Percentiles rank a stretch among this genome's conserved stretches.
phyloP scores from a whole-genome alignment of 2,797 vertebrate species.

The Phrynocephalus guinanensis region DNA sequence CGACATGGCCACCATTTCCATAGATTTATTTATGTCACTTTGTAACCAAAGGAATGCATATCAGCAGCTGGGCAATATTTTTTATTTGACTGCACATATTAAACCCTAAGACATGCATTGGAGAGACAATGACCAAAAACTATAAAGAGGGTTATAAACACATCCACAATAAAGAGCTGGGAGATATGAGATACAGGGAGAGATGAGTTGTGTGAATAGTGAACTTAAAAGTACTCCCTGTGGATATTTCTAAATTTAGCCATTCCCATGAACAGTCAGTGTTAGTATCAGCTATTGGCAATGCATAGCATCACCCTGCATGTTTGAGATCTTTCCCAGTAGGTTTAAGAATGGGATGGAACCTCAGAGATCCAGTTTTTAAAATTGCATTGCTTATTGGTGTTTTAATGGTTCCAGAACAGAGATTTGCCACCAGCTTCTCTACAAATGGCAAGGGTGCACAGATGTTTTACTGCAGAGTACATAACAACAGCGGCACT shows the following conservation, averaged over 20 bases:
- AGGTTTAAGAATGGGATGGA: neutral
- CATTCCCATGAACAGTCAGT: slow-evolving; percentile 50
- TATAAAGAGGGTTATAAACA: neutral
- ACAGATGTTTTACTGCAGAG: too few species aligned
- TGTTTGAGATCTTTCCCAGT: slow-evolving; percentile 35
- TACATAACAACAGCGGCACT: neutral
- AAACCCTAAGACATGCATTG: slow-evolving; percentile 47
- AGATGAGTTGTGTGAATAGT: neutral
- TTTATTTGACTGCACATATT: slow-evolving; percentile 56
- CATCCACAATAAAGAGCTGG: slow-evolving; percentile 26
- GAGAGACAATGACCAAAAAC: slow-evolving; percentile 38
- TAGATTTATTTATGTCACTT: slow-evolving; percentile 54
- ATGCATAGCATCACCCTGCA: slow-evolving; percentile 25
- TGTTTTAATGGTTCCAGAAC: slow-evolving; percentile 14
- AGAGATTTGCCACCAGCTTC: neutral
- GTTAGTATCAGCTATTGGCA: slow-evolving; percentile 32
- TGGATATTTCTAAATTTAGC: slow-evolving; percentile 44
- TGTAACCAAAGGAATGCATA: slow-evolving; percentile 47
- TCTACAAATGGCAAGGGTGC: slow-evolving; percentile 1
- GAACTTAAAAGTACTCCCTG: slow-evolving; percentile 11
- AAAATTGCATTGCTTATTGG: neutral
- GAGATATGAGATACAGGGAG: neutral
- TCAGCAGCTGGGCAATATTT: slow-evolving; percentile 13
- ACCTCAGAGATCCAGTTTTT: slow-evolving; percentile 7
- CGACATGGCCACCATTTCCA: slow-evolving; percentile 43